Conservation (phyloP, 1,140 invertebrate genomes). For the Leptinotarsa lineolata region DNA sequence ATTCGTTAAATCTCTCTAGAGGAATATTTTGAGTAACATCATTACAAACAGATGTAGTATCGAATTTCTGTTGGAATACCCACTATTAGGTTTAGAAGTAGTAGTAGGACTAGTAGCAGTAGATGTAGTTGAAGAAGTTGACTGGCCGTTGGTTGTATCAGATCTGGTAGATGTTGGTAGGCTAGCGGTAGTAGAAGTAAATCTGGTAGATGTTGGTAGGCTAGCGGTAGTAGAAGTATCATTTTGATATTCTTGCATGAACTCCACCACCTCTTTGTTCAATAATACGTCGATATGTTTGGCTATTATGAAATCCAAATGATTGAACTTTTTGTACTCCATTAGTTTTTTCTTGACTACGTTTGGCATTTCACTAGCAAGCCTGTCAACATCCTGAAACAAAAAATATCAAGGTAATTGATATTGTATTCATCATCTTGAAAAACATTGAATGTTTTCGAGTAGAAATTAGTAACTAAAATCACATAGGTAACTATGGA, state of each 20-base stretch:
- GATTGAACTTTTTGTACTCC: slow-evolving; percentile 34
- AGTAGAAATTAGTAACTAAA: too few relatives aligned
- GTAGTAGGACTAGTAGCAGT: too few relatives aligned
- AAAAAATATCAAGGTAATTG: slow-evolving; percentile 6
- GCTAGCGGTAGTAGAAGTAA: too few relatives aligned
- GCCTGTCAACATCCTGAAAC: slow-evolving; percentile 39
- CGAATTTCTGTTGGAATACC: background rate
- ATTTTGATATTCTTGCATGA: background rate
- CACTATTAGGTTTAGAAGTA: background rate
- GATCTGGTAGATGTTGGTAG: too few relatives aligned
- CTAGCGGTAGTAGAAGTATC: background rate
- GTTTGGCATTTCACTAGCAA: slow-evolving; percentile 28
- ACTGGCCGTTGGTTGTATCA: too few relatives aligned
- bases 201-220: background rate
- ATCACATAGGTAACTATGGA: too few relatives aligned
- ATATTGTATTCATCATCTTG: background rate
- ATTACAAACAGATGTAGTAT: background rate
- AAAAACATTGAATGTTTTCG: too few relatives aligned
- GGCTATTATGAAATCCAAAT: slow-evolving; percentile 38
- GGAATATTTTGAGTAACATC: background rate
- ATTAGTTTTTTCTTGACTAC: slow-evolving; percentile 29
- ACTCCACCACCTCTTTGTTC: background rate
- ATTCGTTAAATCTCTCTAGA: too few relatives aligned
- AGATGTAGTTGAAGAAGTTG: too few relatives aligned
- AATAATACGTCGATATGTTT: slow-evolving; percentile 30